Conservation (phyloP, 2,888 invertebrate species). For the Yponomeuta cagnagella region DNA sequence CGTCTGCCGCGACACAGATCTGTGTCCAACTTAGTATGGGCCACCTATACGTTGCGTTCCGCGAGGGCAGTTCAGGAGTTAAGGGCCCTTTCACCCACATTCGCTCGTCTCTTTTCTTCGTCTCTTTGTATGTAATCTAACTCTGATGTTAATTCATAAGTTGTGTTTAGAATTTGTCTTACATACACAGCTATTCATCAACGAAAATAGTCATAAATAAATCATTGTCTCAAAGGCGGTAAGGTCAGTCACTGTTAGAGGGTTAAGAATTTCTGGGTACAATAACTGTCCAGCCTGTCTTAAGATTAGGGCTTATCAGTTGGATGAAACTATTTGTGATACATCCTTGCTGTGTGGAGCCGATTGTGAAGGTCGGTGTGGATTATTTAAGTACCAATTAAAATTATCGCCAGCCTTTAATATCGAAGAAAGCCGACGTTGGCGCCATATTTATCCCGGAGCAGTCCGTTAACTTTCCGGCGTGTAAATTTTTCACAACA, state of each 20-base stretch:
- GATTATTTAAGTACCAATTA: neutral
- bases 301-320: neutral
- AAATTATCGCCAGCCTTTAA: slow-evolving; percentile 1
- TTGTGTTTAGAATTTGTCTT: neutral
- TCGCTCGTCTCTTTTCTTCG: too few species aligned
- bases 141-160: neutral
- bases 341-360: neutral
- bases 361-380: neutral
- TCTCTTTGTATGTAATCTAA: too few species aligned
- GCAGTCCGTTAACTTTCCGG: neutral
- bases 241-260: neutral
- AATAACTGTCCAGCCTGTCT: neutral
- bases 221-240: neutral
- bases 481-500: neutral
- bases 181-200: neutral
- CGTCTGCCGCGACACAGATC: too few species aligned
- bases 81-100: too few species aligned
- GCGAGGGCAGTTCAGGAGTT: too few species aligned
- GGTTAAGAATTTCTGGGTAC: slow-evolving; percentile 8
- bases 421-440: neutral
- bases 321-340: neutral
- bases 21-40: too few species aligned
- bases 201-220: neutral
- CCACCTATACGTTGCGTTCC: too few species aligned
- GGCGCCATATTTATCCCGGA: neutral